Percentiles rank a stretch among this genome's conserved stretches.
Conservation (phyloP, 1,140 invertebrate species). For the Stenopsyche tienmushanensis region DNA sequence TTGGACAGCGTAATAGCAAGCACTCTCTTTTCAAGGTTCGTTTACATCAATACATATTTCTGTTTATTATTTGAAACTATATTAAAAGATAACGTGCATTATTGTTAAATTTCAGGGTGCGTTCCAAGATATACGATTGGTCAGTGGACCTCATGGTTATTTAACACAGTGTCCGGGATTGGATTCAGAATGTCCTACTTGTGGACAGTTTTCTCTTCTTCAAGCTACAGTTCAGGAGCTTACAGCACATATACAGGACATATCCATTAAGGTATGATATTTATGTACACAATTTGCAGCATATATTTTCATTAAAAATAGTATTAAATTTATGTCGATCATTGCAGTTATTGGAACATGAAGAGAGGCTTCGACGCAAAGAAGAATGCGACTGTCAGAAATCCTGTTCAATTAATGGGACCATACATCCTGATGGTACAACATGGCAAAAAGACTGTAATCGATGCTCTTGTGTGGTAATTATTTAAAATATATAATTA, state of each 20-base stretch:
- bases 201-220: conserved; percentile 81
- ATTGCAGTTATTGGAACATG: conserved; percentile 71
- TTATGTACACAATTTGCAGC: conserved; percentile 44
- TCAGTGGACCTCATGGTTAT: conserved; percentile 82
- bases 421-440: conserved; percentile 76
- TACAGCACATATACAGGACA: conserved; percentile 65
- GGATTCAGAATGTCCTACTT: conserved; percentile 85
- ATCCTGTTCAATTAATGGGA: conserved; percentile 79
- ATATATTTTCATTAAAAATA: conserved; percentile 45
- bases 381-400: conserved; percentile 89
- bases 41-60: background rate
- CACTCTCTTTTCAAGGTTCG: conserved; percentile 87
- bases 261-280: conserved; percentile 66
- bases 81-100: background rate
- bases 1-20: conserved; percentile 82
- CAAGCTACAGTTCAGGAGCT: conserved; percentile 72
- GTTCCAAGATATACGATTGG: conserved; percentile 83
- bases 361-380: conserved; percentile 71
- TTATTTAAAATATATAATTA: conserved; percentile 13
- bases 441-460: conserved; percentile 80
- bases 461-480: conserved; percentile 78
- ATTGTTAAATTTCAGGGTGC: conserved; percentile 65
- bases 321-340: conserved; percentile 31
- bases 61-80: background rate
- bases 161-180: conserved; percentile 81